A percentile compares a stretch with the other conserved stretches of the same genome.
Evolutionary conservation across 2,797 vertebrate genomes (phyloP).

Genomic region (Pteronotus mesoamericanus): DNA sequence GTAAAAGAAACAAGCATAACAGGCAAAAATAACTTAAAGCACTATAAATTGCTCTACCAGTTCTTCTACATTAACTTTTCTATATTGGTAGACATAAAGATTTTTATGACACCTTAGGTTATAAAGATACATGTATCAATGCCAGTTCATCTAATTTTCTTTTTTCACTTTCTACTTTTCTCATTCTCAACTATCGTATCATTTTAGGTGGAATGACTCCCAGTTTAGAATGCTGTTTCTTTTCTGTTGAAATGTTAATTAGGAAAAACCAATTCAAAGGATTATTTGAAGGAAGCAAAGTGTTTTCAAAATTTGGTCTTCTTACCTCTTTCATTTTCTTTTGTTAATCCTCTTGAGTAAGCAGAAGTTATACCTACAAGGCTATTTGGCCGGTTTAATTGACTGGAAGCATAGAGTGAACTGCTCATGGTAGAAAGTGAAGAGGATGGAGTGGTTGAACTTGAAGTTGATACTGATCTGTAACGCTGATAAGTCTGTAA

Average conservation of each 20-base stretch:
- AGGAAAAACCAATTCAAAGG: not conserved
- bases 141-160: not conserved
- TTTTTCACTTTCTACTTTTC: constrained; percentile 23
- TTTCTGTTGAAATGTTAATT: not conserved
- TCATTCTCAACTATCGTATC: not conserved
- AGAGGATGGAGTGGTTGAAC: constrained; percentile 82
- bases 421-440: constrained; percentile 86
- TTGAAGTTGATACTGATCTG: constrained; percentile 86
- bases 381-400: constrained; percentile 94
- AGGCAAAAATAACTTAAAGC: not conserved
- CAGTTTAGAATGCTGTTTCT: not conserved
- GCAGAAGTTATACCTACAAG: constrained; percentile 95
- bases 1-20: not conserved
- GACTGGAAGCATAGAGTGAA: constrained; percentile 88
- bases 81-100: not conserved
- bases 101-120: not conserved
- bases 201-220: not conserved
- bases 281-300: not conserved
- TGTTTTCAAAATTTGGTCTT: constrained; percentile 17
- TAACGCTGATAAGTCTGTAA: constrained; percentile 89
- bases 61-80: not conserved
- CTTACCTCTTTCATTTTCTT: constrained; percentile 94
- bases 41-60: not conserved
- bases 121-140: not conserved
- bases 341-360: constrained; percentile 90